Evolutionary conservation across 2,113 vertebrate species (phyloP).

Genomic region (Hystrix cristata): DNA sequence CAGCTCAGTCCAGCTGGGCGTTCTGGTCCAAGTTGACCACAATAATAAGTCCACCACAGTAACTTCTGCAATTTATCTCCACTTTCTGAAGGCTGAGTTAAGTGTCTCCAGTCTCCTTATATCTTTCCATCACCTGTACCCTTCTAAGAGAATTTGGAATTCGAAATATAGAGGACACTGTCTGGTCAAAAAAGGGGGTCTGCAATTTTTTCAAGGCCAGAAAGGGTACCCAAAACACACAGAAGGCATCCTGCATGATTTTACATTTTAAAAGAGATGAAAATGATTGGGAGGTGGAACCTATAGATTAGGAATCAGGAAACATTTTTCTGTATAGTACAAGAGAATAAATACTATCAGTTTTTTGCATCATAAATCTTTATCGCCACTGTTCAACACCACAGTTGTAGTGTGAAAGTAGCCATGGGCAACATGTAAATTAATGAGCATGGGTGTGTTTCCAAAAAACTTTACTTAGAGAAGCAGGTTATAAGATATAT

Average conservation of each 20-base stretch:
- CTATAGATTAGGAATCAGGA: neutral
- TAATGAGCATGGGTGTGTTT: neutral
- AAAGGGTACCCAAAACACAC: neutral
- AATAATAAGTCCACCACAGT: no score
- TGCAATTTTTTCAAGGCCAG: neutral
- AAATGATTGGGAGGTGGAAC: neutral
- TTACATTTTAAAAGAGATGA: constrained; percentile 11
- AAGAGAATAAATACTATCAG: neutral
- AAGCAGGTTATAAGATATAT: neutral
- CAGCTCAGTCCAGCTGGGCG: no score
- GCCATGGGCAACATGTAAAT: neutral
- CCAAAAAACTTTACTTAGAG: neutral
- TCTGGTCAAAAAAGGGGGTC: neutral
- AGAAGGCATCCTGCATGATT: neutral
- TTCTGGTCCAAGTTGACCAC: no score
- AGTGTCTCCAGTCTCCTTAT: neutral
- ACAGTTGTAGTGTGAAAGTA: neutral
- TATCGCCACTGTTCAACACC: neutral
- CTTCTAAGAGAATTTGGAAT: neutral
- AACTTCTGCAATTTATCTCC: neutral
- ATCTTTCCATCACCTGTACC: neutral
- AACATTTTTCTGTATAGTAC: neutral
- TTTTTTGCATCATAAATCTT: neutral
- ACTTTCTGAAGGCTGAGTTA: neutral
- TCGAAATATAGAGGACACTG: neutral